These are phyloP conservation scores for Drosophila ficusphila DNA, from an alignment of 1,140 invertebrate species.

Conservation along the genomic window DNA sequence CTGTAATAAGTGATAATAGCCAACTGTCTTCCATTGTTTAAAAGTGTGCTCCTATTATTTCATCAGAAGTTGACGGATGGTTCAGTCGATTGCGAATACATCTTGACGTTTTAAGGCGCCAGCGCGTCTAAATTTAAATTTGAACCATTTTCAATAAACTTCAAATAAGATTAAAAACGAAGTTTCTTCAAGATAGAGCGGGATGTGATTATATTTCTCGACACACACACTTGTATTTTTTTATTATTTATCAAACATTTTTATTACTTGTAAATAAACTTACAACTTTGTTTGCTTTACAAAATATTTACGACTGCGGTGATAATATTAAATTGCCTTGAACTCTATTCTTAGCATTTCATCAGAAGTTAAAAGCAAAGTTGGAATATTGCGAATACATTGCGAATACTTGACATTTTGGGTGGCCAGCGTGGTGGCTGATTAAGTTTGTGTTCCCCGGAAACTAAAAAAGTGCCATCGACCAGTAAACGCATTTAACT, in stretches of 20 bases:
- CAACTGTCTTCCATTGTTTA: background rate
- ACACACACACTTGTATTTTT: no score
- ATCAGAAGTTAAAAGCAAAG: slow-evolving; percentile 36
- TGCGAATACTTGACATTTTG: slow-evolving; percentile 18
- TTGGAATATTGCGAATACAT: slow-evolving; percentile 28
- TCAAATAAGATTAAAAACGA: no score
- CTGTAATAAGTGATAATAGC: slow-evolving; percentile 5
- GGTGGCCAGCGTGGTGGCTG: slow-evolving; percentile 41
- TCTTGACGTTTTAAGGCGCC: slow-evolving; percentile 23
- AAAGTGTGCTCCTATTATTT: background rate
- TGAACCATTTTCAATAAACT: no score
- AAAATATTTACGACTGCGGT: no score
- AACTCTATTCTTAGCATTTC: background rate
- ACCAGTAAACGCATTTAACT: no score
- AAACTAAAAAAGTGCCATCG: slow-evolving; percentile 72
- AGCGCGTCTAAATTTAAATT: no score
- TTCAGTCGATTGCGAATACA: slow-evolving; percentile 36
- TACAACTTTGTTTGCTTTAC: no score
- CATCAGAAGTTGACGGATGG: slow-evolving; percentile 41
- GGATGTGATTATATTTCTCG: no score
- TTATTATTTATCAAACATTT: no score
- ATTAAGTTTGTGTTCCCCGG: slow-evolving; percentile 60
- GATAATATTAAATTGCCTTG: no score
- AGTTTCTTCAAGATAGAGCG: no score
- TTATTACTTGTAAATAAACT: no score